Base-by-base conservation (phyloP, 2,888 invertebrate genomes). In the Cenopis cana region DNA sequence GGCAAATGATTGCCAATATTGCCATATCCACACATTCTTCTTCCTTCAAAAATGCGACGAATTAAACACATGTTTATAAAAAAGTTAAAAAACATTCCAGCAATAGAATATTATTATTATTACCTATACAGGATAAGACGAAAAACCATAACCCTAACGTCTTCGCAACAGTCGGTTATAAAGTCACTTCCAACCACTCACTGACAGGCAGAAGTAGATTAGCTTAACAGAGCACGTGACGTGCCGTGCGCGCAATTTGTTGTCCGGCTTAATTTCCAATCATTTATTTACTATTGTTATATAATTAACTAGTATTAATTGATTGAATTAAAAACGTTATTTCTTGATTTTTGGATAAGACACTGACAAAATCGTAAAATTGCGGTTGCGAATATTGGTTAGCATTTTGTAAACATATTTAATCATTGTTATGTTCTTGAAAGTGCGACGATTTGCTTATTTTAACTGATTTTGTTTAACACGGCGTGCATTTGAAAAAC, bases 241-340 rank as follows among this genome's bases (percentile, higher is more conserved):
- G 55, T n/a, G n/a, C 24, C 12, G 8, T n/a, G n/a, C n/a, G 6
- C 8, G n/a, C n/a, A 11, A 2, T n/a, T n/a, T 46, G 46, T 46
- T 12, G n/a, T 46, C n/a, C 46, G 46, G 46, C n/a, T 46, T 2
- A 8, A 55, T 55, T 29, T 8, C 12, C 14, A 8, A 14, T 14
- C 29, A 29, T 55, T n/a, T 9, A 55, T 55, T 55, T n/a, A 55
- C n/a, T 55, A 29, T 14, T 33, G 9, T 8, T 55, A 55, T n/a
- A n/a, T 0, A 14, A 55, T 55, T 9, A 9, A 14, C 29, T 2
- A 29, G 6, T 29, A 6, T 54, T 6, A 54, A 54, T 55, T 55
- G 9, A 55, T 14, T 55, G 29, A 33, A 33, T 36, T 33, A 17
- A 55, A 29, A 55, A 41, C 14, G 14, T 41, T 14, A 8, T 46